phyloP scores from a whole-genome alignment of 1,140 invertebrate genomes.

The Spodoptera litura region DNA sequence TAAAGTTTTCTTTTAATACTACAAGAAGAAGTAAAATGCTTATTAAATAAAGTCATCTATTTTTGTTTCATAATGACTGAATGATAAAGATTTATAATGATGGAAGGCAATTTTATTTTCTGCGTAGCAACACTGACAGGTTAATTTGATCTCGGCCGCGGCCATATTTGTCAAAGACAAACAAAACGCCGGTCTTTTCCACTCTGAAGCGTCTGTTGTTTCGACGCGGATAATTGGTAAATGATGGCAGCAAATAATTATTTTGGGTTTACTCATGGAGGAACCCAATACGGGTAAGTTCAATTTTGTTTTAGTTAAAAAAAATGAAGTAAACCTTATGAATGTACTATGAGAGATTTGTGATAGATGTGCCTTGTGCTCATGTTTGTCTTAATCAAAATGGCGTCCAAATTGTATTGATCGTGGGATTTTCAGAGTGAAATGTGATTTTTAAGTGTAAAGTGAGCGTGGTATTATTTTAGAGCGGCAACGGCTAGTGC shows the following conservation, averaged over 20 bases:
- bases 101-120: slow-evolving; percentile 1
- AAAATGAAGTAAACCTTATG: slow-evolving; percentile 32
- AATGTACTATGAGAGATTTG: slow-evolving; percentile 45
- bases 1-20: too few relatives aligned
- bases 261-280: slow-evolving; percentile 96
- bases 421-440: slow-evolving; percentile 61
- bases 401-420: slow-evolving; percentile 81
- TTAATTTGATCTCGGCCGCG: slow-evolving; percentile 36
- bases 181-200: slow-evolving; percentile 81
- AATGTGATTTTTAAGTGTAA: slow-evolving; percentile 53
- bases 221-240: slow-evolving; percentile 80
- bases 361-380: slow-evolving; percentile 67
- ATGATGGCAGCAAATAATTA: slow-evolving; percentile 96
- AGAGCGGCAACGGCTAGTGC: slow-evolving; percentile 89
- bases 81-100: too few relatives aligned
- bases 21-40: too few relatives aligned
- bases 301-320: slow-evolving; percentile 51
- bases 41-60: too few relatives aligned
- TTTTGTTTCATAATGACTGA: too few relatives aligned
- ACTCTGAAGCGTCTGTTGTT: slow-evolving; percentile 78
- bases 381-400: slow-evolving; percentile 78
- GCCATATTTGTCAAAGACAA: slow-evolving; percentile 80
- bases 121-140: slow-evolving; percentile 10
- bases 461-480: slow-evolving; percentile 62
- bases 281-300: slow-evolving; percentile 95